Percentiles rank a stretch among this genome's conserved stretches.
Conservation (phyloP, 2,113 vertebrate genomes). For the Mola mola region DNA sequence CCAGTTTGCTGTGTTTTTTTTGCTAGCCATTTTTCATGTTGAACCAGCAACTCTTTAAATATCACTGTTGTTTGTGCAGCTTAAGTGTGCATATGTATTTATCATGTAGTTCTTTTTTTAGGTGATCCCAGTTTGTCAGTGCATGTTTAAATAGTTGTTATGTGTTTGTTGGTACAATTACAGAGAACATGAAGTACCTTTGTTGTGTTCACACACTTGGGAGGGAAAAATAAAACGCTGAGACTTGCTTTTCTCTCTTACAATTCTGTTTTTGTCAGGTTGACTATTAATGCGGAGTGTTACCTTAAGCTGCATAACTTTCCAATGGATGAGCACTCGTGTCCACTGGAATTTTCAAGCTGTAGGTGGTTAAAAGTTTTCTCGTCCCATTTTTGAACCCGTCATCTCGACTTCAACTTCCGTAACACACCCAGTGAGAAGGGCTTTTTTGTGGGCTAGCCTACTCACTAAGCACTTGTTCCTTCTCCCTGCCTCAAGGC, state of each 20-base stretch:
- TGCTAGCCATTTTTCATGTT: background rate
- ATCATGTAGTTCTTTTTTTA: slow-evolving; percentile 46
- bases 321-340: slow-evolving; percentile 98
- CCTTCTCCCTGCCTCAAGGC: slow-evolving; percentile 49
- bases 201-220: slow-evolving; percentile 21
- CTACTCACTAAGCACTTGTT: slow-evolving; percentile 21
- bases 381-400: slow-evolving; percentile 56
- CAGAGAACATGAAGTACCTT: background rate
- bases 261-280: slow-evolving; percentile 85
- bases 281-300: slow-evolving; percentile 99
- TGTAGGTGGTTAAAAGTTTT: slow-evolving; percentile 87
- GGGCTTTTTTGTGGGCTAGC: slow-evolving; percentile 39
- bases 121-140: slow-evolving; percentile 40
- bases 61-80: slow-evolving; percentile 63
- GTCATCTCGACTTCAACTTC: slow-evolving; percentile 68
- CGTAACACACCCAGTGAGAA: slow-evolving; percentile 43
- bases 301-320: slow-evolving; percentile 99
- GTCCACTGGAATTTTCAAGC: slow-evolving; percentile 98
- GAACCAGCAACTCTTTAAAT: background rate
- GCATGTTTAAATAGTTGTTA: slow-evolving; percentile 19
- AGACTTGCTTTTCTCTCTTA: slow-evolving; percentile 65
- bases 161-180: slow-evolving; percentile 38
- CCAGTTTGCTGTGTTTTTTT: background rate
- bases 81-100: slow-evolving; percentile 61
- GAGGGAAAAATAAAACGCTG: slow-evolving; percentile 34